Conservation (phyloP, 2,888 invertebrate genomes). For the Trachelus stipa region DNA sequence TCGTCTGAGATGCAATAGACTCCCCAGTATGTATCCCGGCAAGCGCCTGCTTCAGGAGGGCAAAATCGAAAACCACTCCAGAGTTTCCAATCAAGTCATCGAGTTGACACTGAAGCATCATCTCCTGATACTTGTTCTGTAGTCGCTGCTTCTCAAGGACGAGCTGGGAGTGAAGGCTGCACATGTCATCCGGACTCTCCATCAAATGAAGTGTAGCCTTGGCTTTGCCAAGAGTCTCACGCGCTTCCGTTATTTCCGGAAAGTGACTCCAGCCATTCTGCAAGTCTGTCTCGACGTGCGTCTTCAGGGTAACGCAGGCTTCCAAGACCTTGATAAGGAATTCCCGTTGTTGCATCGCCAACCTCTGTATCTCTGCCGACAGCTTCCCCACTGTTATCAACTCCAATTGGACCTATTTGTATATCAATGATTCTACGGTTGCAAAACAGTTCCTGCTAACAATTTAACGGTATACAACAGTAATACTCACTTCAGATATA, state of each 20-base stretch:
- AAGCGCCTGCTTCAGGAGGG: constrained; percentile 75
- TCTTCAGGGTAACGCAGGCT: constrained; percentile 79
- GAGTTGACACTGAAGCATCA: constrained; percentile 78
- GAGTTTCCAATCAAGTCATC: constrained; percentile 78
- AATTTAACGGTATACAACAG: not conserved
- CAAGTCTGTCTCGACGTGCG: constrained; percentile 80
- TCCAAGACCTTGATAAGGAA: constrained; percentile 80
- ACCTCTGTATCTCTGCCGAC: constrained; percentile 77
- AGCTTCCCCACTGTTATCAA: constrained; percentile 77
- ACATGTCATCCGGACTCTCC: constrained; percentile 73
- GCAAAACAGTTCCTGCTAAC: not conserved
- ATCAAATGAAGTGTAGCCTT: constrained; percentile 72
- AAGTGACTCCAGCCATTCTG: constrained; percentile 76
- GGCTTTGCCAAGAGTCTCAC: constrained; percentile 73
- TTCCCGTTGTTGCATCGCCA: constrained; percentile 78
- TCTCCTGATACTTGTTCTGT: constrained; percentile 77
- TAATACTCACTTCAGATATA: constrained; percentile 70
- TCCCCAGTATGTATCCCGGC: constrained; percentile 74
- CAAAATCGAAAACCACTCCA: constrained; percentile 76
- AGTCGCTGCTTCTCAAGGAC: constrained; percentile 76
- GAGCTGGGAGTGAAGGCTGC: constrained; percentile 72
- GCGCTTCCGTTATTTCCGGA: constrained; percentile 75
- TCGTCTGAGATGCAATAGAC: constrained; percentile 60
- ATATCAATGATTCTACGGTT: not conserved
- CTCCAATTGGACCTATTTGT: constrained; percentile 71